Percentiles rank a stretch among this genome's conserved stretches.
These are phyloP conservation scores for Lithophane leautieri DNA, from an alignment of 2,888 invertebrate species.

Conservation along the genomic window DNA sequence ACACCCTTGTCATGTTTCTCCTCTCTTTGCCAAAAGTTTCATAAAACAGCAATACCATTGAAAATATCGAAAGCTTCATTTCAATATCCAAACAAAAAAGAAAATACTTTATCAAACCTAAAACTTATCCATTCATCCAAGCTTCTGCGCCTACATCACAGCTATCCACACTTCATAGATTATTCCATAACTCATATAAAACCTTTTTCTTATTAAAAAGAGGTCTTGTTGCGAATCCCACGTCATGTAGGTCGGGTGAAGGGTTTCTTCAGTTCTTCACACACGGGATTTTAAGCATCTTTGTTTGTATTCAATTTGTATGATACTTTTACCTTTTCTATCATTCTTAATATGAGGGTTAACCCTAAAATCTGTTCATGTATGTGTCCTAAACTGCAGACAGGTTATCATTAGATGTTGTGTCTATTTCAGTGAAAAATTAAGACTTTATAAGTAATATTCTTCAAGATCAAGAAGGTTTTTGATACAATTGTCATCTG, in stretches of 20 bases:
- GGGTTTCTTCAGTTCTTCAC: slow-evolving; percentile 34
- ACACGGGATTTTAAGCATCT: slow-evolving; percentile 58
- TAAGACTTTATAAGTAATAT: not conserved
- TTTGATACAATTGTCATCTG: not conserved
- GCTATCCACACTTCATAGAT: slow-evolving; percentile 52
- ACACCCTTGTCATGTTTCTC: no score
- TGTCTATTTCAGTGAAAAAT: not conserved
- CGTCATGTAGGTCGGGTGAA: slow-evolving; percentile 32
- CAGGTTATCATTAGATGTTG: not conserved
- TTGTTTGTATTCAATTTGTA: slow-evolving; percentile 67
- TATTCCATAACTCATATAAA: slow-evolving; percentile 53
- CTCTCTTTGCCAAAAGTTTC: not conserved
- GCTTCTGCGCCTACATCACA: slow-evolving; percentile 41
- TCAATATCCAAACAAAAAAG: slow-evolving; percentile 3
- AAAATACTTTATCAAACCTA: not conserved
- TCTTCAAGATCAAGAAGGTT: not conserved
- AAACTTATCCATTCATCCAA: slow-evolving; percentile 24
- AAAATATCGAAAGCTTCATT: slow-evolving; percentile 1
- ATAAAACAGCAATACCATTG: not conserved
- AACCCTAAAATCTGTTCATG: not conserved
- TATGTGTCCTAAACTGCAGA: not conserved
- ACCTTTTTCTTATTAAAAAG: slow-evolving; percentile 55
- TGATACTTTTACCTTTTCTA: slow-evolving; percentile 4
- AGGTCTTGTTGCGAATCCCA: slow-evolving; percentile 47
- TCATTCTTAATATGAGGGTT: not conserved